Conservation (phyloP, 2,797 vertebrate species). For the Potorous gilbertii region DNA sequence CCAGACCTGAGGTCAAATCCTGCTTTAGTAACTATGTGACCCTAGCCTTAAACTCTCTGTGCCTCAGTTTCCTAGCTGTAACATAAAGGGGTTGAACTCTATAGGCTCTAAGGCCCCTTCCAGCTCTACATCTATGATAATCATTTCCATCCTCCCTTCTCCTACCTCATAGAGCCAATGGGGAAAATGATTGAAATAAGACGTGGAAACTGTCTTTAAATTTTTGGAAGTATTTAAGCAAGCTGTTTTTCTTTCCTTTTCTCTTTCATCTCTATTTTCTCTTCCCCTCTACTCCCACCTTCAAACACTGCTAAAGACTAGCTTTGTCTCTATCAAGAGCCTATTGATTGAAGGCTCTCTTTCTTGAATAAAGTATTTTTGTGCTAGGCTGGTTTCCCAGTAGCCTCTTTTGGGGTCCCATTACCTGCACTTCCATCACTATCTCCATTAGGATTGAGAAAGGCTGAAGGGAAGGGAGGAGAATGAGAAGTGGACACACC, state of each 20-base stretch:
- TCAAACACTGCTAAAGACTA: not conserved
- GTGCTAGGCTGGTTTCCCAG: not conserved
- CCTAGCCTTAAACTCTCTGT: not conserved
- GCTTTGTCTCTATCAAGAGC: not conserved
- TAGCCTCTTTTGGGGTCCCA: not conserved
- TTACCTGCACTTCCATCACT: not conserved
- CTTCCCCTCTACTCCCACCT: slow-evolving; percentile 7
- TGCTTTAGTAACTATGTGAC: not conserved
- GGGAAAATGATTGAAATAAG: not conserved
- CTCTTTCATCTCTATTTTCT: not conserved
- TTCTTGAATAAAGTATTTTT: not conserved
- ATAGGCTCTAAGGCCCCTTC: not conserved
- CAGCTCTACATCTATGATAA: not conserved
- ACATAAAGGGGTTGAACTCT: not conserved
- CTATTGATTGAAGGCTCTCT: not conserved
- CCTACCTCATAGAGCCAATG: not conserved
- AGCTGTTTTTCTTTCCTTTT: not conserved
- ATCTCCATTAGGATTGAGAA: not conserved
- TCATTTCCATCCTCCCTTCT: not conserved
- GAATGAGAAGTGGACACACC: not conserved
- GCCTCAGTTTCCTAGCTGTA: not conserved
- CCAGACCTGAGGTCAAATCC: not conserved
- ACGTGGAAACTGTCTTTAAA: not conserved
- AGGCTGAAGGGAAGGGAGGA: not conserved
- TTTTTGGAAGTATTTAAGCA: not conserved